Evolutionary conservation across 2,113 vertebrate genomes (phyloP).

Genomic region (Albula goreensis): DNA sequence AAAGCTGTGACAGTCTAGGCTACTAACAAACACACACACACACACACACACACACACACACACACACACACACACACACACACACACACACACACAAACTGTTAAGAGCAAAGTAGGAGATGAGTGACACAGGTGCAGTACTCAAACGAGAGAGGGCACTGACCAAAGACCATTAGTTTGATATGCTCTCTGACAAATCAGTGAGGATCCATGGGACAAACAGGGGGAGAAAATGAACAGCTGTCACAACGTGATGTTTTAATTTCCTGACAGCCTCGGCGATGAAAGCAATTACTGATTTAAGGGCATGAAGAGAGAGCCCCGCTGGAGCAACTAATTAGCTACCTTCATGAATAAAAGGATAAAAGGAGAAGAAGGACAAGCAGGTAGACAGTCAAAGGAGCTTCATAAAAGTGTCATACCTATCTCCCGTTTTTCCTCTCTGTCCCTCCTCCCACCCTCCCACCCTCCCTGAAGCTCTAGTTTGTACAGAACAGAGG

Average conservation of each 20-base stretch:
- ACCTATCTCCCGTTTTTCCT: background rate
- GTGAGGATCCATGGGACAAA: conserved; percentile 92
- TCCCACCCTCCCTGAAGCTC: no score
- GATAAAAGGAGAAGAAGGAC: conserved; percentile 88
- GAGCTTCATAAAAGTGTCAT: conserved; percentile 63
- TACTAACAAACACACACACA: conserved; percentile 25
- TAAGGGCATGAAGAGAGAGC: conserved; percentile 93
- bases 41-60: conserved; percentile 2
- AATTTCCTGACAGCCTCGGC: conserved; percentile 98
- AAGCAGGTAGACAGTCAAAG: conserved; percentile 75
- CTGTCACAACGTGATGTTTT: conserved; percentile 99
- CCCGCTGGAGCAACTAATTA: conserved; percentile 96
- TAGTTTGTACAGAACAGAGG: no score
- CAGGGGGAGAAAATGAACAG: conserved; percentile 96
- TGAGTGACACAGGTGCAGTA: conserved; percentile 60
- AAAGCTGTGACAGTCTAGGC: background rate
- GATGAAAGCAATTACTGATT: conserved; percentile 99
- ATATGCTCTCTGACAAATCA: conserved; percentile 95
- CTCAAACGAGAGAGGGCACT: conserved; percentile 68
- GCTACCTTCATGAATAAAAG: conserved; percentile 94
- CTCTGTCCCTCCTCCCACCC: background rate
- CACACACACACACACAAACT: background rate
- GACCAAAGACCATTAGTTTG: conserved; percentile 96
- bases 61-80: background rate
- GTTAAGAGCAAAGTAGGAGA: background rate